A percentile compares a stretch with the other conserved stretches of the same genome.
These are phyloP conservation scores for Antechinus stuartii DNA, from an alignment of 2,113 vertebrate species.

Conservation along the genomic window DNA sequence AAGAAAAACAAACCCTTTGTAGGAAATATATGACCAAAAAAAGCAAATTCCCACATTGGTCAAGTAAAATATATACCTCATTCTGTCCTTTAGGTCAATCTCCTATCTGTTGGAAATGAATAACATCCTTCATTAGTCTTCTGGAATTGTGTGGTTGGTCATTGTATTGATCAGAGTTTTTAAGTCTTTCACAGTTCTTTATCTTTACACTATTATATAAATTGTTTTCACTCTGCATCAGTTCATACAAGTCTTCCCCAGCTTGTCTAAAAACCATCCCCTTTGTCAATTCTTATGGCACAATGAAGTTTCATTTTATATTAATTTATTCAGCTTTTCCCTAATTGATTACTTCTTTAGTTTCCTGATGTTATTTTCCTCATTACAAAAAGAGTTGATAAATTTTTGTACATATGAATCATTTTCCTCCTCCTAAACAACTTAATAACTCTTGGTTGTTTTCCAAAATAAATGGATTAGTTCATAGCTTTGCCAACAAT, in stretches of 20 bases:
- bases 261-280: not conserved
- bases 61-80: not conserved
- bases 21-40: not conserved
- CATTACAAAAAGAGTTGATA: not conserved
- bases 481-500: not conserved
- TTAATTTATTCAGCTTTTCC: not conserved
- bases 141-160: not conserved
- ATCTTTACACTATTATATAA: not conserved
- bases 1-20: not conserved
- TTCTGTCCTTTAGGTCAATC: not conserved
- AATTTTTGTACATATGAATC: not conserved
- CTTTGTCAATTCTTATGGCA: not conserved
- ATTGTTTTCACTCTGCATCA: not conserved
- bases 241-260: not conserved
- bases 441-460: not conserved
- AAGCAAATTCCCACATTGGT: not conserved
- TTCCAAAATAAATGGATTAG: not conserved
- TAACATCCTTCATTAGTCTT: not conserved
- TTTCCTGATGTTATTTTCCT: not conserved
- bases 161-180: not conserved
- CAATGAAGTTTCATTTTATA: not conserved
- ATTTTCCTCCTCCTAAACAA: not conserved
- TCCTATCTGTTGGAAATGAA: not conserved
- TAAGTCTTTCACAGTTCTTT: not conserved
- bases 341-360: not conserved